Evolutionary conservation across 2,888 invertebrate species (phyloP), one percentile per base, ranked within the genome.

Genomic region (Tetragnatha montana): DNA sequence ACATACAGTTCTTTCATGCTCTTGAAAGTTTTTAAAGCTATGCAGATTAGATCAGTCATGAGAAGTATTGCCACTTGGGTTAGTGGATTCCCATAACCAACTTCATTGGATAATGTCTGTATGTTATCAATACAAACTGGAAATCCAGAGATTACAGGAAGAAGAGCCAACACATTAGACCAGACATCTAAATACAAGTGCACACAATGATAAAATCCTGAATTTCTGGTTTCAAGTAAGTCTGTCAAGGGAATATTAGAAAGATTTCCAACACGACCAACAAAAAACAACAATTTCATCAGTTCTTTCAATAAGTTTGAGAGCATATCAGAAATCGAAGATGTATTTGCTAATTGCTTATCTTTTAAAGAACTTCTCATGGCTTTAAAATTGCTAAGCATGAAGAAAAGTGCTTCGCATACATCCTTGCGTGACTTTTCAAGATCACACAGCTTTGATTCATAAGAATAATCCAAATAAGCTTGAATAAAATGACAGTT

Each of bases 171-270:
- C 19, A 70, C 74, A 70, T 79, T 80, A 51, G 51, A 90, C 90
- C 90, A 90, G 8, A 90, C 73, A 50, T 90, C 90, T 19, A 88
- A 76, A 70, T 21, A 78, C 51, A 84, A 47, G 73, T 90, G 90
- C 19, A 87, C 84, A 70, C 83, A 83, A 73, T 88, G 81, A 68
- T 90, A 87, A 50, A 49, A 81, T 6, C n/a, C 17, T 19, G 84
- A 79, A 78, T n/a, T 80, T 73, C 71, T 85, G 21, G 35, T 51
- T 50, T 83, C 75, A 17, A 22, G 71, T 70, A 90, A 81, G 68
- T 79, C 90, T 73, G 12, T 73, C 6, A 73, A 14, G 21, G 21
- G 21, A 14, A 87, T 68, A 71, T 81, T 68, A 70, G 80, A 17
- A 17, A 88, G 68, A 35, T 22, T n/a, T 35, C 60, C 76, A 21